Conservation (phyloP, 2,113 vertebrate genomes). For the Sorex araneus region DNA sequence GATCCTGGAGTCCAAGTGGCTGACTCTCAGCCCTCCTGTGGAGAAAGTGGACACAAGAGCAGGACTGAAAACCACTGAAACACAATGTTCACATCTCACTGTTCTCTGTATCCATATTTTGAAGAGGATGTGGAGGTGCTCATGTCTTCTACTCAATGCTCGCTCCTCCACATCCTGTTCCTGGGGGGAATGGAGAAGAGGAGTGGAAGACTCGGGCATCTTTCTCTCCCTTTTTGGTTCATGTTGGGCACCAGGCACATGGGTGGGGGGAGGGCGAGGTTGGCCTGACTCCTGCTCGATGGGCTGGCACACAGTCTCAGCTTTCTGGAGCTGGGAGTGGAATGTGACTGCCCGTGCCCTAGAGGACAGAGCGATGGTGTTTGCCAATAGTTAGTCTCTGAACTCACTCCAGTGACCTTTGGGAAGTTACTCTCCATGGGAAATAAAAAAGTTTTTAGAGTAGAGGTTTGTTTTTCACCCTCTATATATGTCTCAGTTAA, state of each 20-base stretch:
- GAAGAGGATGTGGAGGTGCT: background rate
- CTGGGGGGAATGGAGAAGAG: background rate
- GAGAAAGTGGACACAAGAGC: background rate
- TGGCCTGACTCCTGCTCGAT: too few species aligned
- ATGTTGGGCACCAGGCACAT: background rate
- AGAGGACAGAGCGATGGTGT: background rate
- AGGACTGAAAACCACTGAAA: background rate
- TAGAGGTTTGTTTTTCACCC: constrained; percentile 39
- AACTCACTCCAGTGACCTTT: constrained; percentile 54
- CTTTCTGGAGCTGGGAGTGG: background rate
- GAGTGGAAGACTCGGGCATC: background rate
- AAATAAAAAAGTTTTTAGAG: constrained; percentile 37
- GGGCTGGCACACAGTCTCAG: background rate
- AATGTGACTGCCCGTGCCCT: background rate
- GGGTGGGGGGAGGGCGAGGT: background rate
- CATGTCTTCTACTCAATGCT: background rate
- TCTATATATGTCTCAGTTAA: background rate
- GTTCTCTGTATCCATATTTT: background rate
- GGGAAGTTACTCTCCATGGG: constrained; percentile 12
- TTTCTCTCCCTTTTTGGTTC: background rate
- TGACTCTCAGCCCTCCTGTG: background rate
- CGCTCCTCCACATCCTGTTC: background rate
- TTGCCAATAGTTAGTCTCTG: background rate
- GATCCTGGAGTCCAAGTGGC: background rate
- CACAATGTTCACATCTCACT: background rate